phyloP scores from a whole-genome alignment of 2,888 invertebrate species.

The Pachliopta kotzebuea region DNA sequence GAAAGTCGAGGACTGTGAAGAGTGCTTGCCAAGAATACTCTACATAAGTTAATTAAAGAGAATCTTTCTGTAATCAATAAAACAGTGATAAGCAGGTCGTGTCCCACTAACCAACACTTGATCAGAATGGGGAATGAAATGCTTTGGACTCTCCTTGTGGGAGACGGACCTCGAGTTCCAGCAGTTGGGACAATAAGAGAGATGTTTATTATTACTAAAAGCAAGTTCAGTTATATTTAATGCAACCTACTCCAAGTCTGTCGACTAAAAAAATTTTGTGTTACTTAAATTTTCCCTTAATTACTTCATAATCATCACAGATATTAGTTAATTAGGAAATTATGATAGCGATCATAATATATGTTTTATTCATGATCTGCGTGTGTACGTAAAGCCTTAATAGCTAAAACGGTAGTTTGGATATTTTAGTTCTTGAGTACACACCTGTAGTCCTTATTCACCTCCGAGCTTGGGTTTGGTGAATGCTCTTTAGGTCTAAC shows the following conservation, averaged over 20 bases:
- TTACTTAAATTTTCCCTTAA: constrained; percentile 50
- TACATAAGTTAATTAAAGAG: neutral
- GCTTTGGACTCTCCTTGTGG: too few species aligned
- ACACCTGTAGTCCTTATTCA: constrained; percentile 80
- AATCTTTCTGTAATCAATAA: constrained; percentile 28
- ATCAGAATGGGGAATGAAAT: too few species aligned
- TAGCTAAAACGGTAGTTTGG: constrained; percentile 35
- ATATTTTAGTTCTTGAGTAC: constrained; percentile 74
- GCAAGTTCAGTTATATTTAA: constrained; percentile 39
- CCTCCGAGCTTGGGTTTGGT: constrained; percentile 72
- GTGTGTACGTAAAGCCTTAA: constrained; percentile 40
- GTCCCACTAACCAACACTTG: too few species aligned
- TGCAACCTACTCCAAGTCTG: constrained; percentile 43
- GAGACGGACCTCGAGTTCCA: too few species aligned
- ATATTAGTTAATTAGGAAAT: constrained; percentile 69
- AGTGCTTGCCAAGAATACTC: too few species aligned
- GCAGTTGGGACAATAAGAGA: too few species aligned
- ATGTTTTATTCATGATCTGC: constrained; percentile 49
- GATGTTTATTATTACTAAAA: constrained; percentile 33
- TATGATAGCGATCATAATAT: constrained; percentile 63
- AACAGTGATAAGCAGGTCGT: constrained; percentile 44
- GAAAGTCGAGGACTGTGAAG: too few species aligned
- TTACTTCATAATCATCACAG: constrained; percentile 72
- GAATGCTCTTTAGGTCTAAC: constrained; percentile 79
- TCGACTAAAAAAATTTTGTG: constrained; percentile 56